phyloP scores from a whole-genome alignment of 2,797 vertebrate genomes.

The Manis pentadactyla region DNA sequence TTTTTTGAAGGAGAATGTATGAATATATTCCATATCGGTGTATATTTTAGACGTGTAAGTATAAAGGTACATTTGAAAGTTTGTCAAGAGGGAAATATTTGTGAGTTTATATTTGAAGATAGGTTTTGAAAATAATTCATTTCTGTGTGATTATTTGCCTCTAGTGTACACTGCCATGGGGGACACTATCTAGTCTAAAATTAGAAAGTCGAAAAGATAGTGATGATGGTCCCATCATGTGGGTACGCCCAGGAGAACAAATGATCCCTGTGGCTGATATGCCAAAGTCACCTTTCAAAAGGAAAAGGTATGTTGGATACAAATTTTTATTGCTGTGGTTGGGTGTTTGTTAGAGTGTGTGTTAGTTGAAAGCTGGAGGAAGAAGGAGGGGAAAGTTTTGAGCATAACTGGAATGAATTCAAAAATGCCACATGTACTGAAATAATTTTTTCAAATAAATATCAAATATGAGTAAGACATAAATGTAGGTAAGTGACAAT shows the following conservation, averaged over 20 bases:
- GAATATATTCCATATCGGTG: not conserved
- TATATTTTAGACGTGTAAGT: constrained; percentile 28
- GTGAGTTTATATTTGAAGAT: constrained; percentile 68
- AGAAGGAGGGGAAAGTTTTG: not conserved
- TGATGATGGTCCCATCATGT: constrained; percentile 99
- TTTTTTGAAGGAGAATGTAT: not conserved
- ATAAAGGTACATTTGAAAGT: not conserved
- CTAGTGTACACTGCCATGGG: constrained; percentile 97
- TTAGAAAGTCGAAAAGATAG: constrained; percentile 95
- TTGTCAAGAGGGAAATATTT: not conserved
- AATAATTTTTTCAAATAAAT: not conserved
- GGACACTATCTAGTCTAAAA: constrained; percentile 95
- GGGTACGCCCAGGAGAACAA: constrained; percentile 99
- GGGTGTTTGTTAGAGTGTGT: not conserved
- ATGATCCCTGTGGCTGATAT: constrained; percentile 99
- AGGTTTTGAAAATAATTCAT: constrained; percentile 74
- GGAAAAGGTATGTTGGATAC: constrained; percentile 92
- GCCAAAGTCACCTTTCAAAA: constrained; percentile 99
- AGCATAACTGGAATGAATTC: constrained; percentile 15
- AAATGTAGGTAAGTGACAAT: constrained; percentile 4
- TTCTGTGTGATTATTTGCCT: constrained; percentile 79
- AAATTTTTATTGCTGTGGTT: constrained; percentile 30
- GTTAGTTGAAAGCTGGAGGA: not conserved
- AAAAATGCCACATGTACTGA: not conserved
- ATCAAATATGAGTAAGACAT: not conserved